Percentiles rank a stretch among this genome's conserved stretches.
phyloP scores from a whole-genome alignment of 1,140 invertebrate species.

The Lordiphosa stackelbergi region DNA sequence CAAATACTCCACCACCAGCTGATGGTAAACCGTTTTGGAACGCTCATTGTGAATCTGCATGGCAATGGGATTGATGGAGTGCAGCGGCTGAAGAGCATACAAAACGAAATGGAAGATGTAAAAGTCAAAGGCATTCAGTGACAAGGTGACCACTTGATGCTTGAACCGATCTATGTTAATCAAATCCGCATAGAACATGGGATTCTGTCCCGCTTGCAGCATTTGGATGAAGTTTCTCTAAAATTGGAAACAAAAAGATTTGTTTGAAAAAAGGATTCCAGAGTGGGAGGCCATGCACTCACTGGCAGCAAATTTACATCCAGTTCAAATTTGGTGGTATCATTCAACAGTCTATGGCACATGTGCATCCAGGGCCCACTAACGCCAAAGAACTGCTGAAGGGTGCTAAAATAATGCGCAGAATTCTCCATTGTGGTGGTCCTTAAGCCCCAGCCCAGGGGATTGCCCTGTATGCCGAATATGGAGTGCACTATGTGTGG shows the following conservation, averaged over 20 bases:
- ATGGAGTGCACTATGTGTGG: slow-evolving; percentile 86
- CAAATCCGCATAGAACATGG: slow-evolving; percentile 90
- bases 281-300: slow-evolving; percentile 67
- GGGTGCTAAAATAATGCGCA: slow-evolving; percentile 82
- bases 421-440: slow-evolving; percentile 80
- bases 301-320: slow-evolving; percentile 88
- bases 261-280: neutral
- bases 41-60: slow-evolving; percentile 78
- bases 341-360: slow-evolving; percentile 88
- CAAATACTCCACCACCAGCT: slow-evolving; percentile 89
- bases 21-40: slow-evolving; percentile 87
- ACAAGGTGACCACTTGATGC: slow-evolving; percentile 82
- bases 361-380: slow-evolving; percentile 88
- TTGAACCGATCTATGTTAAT: slow-evolving; percentile 86
- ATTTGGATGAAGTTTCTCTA: slow-evolving; percentile 78
- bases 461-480: slow-evolving; percentile 81
- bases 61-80: slow-evolving; percentile 78
- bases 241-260: slow-evolving; percentile 1
- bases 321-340: slow-evolving; percentile 90
- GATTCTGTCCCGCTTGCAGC: slow-evolving; percentile 85
- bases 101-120: slow-evolving; percentile 94
- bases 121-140: slow-evolving; percentile 94
- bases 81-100: slow-evolving; percentile 82
- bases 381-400: slow-evolving; percentile 87
- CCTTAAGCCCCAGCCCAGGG: slow-evolving; percentile 87